These are phyloP conservation scores for Tragelaphus buxtoni DNA, from an alignment of 2,113 vertebrate genomes.

Conservation along the genomic window DNA sequence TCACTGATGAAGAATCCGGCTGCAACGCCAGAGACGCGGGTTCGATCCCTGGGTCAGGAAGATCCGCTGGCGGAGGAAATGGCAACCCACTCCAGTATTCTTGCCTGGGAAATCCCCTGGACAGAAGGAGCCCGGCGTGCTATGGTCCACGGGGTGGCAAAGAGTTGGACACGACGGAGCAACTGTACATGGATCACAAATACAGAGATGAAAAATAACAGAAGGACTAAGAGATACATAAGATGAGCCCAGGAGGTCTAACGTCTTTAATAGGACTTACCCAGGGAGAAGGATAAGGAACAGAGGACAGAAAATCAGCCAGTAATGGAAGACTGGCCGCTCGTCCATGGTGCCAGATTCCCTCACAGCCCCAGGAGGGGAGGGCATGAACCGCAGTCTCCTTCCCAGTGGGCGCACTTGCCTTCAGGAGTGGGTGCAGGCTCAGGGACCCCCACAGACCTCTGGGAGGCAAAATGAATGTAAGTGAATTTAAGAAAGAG, in stretches of 20 bases:
- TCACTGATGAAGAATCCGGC: not conserved
- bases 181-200: not conserved
- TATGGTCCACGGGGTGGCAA: not conserved
- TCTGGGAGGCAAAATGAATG: not conserved
- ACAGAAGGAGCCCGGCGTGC: not conserved
- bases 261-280: not conserved
- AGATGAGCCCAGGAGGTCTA: not conserved
- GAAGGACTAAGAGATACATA: not conserved
- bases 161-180: not conserved
- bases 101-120: not conserved
- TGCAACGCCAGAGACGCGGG: not conserved
- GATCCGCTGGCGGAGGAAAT: not conserved
- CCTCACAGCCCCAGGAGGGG: not conserved
- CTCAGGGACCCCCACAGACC: not conserved
- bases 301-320: not conserved
- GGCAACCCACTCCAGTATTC: not conserved
- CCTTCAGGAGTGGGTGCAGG: not conserved
- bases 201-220: not conserved
- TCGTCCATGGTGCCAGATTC: fast-evolving
- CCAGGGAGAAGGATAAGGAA: not conserved
- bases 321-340: not conserved
- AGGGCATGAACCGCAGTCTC: not conserved
- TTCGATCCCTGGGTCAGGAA: not conserved
- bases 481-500: not conserved
- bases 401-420: not conserved